Evolutionary conservation across 35 echinoderm and acorn worm species (phyloP).

Genomic region (Amphiura filiformis): DNA sequence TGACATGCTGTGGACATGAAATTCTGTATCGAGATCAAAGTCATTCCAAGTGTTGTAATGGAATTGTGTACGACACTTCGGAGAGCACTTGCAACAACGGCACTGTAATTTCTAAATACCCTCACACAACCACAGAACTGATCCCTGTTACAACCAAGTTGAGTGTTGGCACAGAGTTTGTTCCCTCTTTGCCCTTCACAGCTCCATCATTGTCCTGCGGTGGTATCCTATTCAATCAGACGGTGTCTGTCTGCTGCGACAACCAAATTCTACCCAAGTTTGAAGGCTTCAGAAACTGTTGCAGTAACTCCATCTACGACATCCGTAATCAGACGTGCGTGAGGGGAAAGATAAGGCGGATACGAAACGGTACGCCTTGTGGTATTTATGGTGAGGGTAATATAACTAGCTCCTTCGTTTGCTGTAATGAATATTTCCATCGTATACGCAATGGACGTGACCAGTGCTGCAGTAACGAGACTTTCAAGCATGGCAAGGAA

Average conservation of each 20-base stretch:
- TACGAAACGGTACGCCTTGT: not conserved
- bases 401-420: not conserved
- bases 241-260: not conserved
- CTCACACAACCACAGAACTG: not conserved
- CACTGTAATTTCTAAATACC: not conserved
- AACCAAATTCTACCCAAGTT: not conserved
- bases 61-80: not conserved
- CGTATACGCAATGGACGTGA: not conserved
- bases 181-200: too few relatives aligned
- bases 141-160: too few relatives aligned
- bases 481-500: not conserved
- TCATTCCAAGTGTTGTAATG: slow-evolving; percentile 12
- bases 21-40: not conserved
- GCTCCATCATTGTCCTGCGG: too few relatives aligned
- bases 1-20: not conserved
- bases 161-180: too few relatives aligned
- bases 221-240: not conserved
- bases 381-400: not conserved
- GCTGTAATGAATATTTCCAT: not conserved
- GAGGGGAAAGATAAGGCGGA: not conserved
- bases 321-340: not conserved
- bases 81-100: not conserved
- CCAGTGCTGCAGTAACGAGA: slow-evolving; percentile 20
- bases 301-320: not conserved
- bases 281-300: not conserved